A percentile compares a stretch with the other conserved stretches of the same genome.
Evolutionary conservation across 2,113 vertebrate species (phyloP).

Genomic region (Patagioenas fasciata): DNA sequence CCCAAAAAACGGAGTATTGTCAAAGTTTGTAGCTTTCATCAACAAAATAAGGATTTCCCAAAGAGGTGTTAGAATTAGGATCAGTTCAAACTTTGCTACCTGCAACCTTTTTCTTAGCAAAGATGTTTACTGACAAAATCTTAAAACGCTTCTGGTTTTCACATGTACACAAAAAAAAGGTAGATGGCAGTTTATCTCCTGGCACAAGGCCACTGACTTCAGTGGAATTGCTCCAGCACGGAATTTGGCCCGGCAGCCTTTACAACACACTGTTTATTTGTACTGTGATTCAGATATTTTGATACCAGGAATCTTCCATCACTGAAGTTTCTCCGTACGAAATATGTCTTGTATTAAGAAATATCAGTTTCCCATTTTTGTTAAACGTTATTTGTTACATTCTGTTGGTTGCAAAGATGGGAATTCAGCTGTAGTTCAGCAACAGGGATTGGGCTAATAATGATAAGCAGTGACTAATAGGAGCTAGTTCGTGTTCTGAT

Average conservation of each 20-base stretch:
- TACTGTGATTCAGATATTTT: slow-evolving; percentile 39
- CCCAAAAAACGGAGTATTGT: background rate
- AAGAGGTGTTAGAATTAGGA: background rate
- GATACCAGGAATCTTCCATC: slow-evolving; percentile 49
- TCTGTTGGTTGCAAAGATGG: slow-evolving; percentile 63
- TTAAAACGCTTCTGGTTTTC: background rate
- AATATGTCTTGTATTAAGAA: slow-evolving; percentile 74
- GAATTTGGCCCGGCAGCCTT: slow-evolving; percentile 46
- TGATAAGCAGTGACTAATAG: slow-evolving; percentile 40
- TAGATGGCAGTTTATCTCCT: slow-evolving; percentile 50
- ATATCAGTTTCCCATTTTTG: slow-evolving; percentile 71
- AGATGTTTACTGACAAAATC: background rate
- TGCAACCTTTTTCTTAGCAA: background rate
- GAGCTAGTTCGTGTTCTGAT: slow-evolving; percentile 3
- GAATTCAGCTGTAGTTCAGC: slow-evolving; percentile 60
- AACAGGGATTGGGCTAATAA: background rate
- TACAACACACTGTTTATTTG: slow-evolving; percentile 44
- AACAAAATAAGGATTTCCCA: background rate
- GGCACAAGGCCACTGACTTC: slow-evolving; percentile 23
- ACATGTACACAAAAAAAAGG: background rate
- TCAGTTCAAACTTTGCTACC: background rate
- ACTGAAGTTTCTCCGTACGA: slow-evolving; percentile 55
- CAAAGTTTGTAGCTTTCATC: background rate
- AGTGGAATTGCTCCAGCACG: slow-evolving; percentile 44
- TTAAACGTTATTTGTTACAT: slow-evolving; percentile 70